Conservation (phyloP, 2,113 vertebrate species). For the Catharus fuscescens region DNA sequence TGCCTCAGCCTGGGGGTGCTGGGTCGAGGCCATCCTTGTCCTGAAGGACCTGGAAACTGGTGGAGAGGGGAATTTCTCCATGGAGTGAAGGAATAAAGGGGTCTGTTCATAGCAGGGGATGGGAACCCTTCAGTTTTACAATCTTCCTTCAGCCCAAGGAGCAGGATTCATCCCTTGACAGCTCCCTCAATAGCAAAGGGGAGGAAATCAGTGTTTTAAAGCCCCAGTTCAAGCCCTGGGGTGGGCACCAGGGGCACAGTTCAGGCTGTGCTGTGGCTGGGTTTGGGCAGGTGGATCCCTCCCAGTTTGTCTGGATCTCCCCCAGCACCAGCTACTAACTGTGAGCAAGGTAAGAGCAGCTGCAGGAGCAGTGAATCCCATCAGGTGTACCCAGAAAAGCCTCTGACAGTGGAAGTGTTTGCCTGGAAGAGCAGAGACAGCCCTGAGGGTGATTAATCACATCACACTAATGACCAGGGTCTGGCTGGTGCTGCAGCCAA, state of each 20-base stretch:
- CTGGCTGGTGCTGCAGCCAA: background rate
- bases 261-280: accelerated
- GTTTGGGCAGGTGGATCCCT: background rate
- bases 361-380: background rate
- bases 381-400: background rate
- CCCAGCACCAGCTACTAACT: background rate
- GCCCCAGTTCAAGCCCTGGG: background rate
- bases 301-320: background rate
- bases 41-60: background rate
- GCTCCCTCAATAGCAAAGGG: background rate
- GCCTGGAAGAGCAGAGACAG: background rate
- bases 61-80: background rate
- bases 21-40: background rate
- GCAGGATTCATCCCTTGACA: background rate
- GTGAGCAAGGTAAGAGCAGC: background rate
- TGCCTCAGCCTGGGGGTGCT: accelerated
- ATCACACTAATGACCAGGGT: background rate
- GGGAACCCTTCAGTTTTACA: background rate
- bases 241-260: background rate
- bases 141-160: background rate
- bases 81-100: background rate
- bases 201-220: accelerated
- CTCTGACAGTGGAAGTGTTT: background rate
- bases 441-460: background rate
- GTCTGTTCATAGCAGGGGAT: background rate